These are phyloP conservation scores for Pterophyllum scalare DNA, from an alignment of 2,113 vertebrate genomes.

Conservation along the genomic window DNA sequence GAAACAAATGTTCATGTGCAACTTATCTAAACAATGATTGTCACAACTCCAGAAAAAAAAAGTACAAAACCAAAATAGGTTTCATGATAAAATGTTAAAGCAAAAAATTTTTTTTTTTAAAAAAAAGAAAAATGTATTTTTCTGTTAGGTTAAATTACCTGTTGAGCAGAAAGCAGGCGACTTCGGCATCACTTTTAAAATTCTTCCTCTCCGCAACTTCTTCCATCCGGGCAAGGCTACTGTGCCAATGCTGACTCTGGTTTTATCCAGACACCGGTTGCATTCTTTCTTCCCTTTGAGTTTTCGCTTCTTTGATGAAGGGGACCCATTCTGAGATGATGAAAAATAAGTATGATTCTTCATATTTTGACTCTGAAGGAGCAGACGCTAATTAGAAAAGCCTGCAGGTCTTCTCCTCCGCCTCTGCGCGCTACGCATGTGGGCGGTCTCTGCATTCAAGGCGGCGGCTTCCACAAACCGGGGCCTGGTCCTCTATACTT, in stretches of 20 bases:
- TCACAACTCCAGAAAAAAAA: too few relatives aligned
- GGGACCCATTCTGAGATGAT: not conserved
- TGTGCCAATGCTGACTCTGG: not conserved
- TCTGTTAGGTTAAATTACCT: not conserved
- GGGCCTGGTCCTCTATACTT: not conserved
- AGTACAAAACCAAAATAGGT: too few relatives aligned
- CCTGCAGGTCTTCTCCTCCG: not conserved
- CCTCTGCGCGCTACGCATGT: not conserved
- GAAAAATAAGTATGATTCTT: not conserved
- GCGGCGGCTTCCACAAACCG: not conserved
- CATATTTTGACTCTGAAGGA: not conserved
- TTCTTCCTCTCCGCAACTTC: not conserved
- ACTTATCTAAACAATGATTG: too few relatives aligned
- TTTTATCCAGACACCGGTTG: not conserved
- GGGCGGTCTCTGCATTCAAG: not conserved
- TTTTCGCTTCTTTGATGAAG: not conserved
- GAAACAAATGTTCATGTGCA: too few relatives aligned
- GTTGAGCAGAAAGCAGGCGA: not conserved
- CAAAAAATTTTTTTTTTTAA: too few relatives aligned
- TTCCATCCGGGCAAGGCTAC: not conserved
- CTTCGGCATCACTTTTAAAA: not conserved
- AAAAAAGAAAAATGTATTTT: too few relatives aligned
- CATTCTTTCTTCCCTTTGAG: not conserved
- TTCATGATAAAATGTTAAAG: too few relatives aligned
- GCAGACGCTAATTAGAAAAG: not conserved